Base-by-base conservation (phyloP, 2,888 invertebrate species). In the Geotrupes spiniger region DNA sequence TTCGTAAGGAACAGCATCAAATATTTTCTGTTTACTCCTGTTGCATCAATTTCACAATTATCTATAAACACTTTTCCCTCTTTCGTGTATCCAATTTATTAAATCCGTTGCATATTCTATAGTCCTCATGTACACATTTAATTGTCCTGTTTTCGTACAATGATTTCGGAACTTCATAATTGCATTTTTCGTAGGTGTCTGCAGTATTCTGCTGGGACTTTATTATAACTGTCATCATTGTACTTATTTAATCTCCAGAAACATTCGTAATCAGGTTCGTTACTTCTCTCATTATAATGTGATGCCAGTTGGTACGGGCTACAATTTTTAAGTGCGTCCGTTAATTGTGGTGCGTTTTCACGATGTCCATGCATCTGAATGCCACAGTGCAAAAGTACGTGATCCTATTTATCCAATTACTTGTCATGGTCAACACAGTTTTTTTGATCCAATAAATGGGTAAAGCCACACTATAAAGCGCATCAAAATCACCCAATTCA, bases 401-500 rank as follows among this genome's bases (percentile, higher is more conserved):
- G 82, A 28, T 81, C 75, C 80, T 85, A 88, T 51, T 82, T 78
- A 12, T 81, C 81, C 11, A 82, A 78, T 65, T 84, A 80, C 51
- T 84, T 78, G 50, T 88, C 83, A 57, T 86, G 83, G 54, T 84
- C 80, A 1, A 86, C 78, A 56, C 83, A 77, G 39, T 83, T 80
- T 1, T 77, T 72, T 1, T 80, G 76, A 62, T 84, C 80, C 2
- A 82, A 77, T 16, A 88, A 70, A 58, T 85, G 81, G 0, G 83
- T 79, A 3, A 81, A 82, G 2, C 89, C 89, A 66, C 89, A 91
- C 89, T 89, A 57, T 84, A 81, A 28, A 88, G 76, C 0, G 87
- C 88, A 68, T 91, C 90, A 29, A 79, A 74, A 66, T 91, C 89
- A 1, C 89, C 89, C 48, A 92, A 85, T 38, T 81, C 80, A 16